phyloP scores from a whole-genome alignment of 2,797 vertebrate genomes.

The Poecilia picta region DNA sequence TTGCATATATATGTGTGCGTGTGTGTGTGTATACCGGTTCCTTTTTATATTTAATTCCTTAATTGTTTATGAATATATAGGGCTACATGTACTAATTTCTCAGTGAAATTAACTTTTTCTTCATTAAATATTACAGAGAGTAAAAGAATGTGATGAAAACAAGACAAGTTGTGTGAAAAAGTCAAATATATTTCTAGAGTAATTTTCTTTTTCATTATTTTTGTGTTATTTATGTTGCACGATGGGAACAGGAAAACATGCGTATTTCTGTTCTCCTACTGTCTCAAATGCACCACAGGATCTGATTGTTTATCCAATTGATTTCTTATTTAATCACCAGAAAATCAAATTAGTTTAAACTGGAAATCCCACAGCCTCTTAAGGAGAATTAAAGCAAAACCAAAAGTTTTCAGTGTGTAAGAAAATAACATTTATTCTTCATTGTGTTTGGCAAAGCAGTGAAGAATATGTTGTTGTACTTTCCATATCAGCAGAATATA shows the following conservation, averaged over 20 bases:
- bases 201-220: background rate
- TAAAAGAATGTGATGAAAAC: background rate
- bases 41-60: background rate
- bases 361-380: slow-evolving; percentile 60
- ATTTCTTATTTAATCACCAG: slow-evolving; percentile 78
- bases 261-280: slow-evolving; percentile 22
- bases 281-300: slow-evolving; percentile 39
- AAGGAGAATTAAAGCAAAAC: slow-evolving; percentile 58
- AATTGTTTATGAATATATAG: background rate
- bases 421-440: slow-evolving; percentile 50
- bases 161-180: background rate
- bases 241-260: background rate
- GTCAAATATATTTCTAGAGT: background rate
- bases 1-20: no score
- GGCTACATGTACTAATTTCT: background rate
- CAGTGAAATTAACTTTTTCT: background rate
- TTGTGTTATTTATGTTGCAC: background rate
- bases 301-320: slow-evolving; percentile 72
- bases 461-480: slow-evolving; percentile 41
- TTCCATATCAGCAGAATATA: slow-evolving; percentile 37
- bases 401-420: slow-evolving; percentile 59
- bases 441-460: slow-evolving; percentile 46
- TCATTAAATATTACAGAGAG: background rate
- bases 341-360: slow-evolving; percentile 65
- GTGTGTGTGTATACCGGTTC: background rate